Base-by-base conservation (phyloP, 2,888 invertebrate species). In the Pocota personata region DNA sequence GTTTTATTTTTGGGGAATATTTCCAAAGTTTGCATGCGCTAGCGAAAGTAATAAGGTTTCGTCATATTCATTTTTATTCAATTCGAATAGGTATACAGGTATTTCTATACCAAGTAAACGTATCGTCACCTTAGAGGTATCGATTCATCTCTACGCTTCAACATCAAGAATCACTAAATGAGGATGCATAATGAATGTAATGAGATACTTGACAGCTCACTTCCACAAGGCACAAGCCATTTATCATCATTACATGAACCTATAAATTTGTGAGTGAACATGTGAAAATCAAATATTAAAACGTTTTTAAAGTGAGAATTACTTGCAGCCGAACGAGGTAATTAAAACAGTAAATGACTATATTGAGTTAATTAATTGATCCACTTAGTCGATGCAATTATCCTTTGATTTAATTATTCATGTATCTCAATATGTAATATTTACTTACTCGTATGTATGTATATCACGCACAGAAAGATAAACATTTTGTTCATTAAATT, bases 341-440 rank as follows among this genome's bases (percentile, higher is more conserved):
- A 21, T 24, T 10, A 24, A 50, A 50, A 50, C 12, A 50, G n/a
- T 50, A 50, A 50, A 50, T 14, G 27, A n/a, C 7, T 14, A 48
- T 52, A 14, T 10, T 10, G n/a, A 52, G 27, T n/a, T 1, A 6
- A 52, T n/a, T 16, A 66, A 50, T 50, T n/a, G 32, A 30, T n/a
- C 43, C 64, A 64, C 24, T 66, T 66, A n/a, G 50, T 24, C 14
- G 21, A 14, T 37, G 50, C 50, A 50, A 66, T 66, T 37, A 14
- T 16, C n/a, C 5, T 48, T 48, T n/a, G 4, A 24, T 21, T 62
- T 46, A 46, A 46, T 24, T 35, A 24, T 60, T 35, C 14, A 57
- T 10, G 37, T 37, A n/a, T 24, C 24, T 24, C 24, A 24, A 3
- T 24, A n/a, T n/a, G n/a, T n/a, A n/a, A n/a, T n/a, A n/a, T n/a